phyloP scores from a whole-genome alignment of 2,113 vertebrate species.

The Alosa alosa region DNA sequence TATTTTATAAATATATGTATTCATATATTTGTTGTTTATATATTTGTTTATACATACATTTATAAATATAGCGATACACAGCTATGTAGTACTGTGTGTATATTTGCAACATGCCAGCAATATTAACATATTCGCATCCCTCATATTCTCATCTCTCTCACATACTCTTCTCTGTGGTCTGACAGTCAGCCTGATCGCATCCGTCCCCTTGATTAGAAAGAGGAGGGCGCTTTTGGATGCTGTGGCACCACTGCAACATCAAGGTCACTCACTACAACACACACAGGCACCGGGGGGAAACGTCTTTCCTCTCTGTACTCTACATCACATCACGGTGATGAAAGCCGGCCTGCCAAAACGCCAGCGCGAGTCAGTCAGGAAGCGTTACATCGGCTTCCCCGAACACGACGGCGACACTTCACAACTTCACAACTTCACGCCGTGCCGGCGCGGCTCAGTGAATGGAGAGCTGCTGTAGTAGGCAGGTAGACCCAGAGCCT shows the following conservation, averaged over 20 bases:
- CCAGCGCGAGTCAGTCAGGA: neutral
- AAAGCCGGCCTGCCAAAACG: neutral
- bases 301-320: neutral
- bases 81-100: too few relatives aligned
- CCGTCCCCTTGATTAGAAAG: neutral
- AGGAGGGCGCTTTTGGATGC: neutral
- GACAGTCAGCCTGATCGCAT: neutral
- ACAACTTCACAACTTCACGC: neutral
- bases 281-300: neutral
- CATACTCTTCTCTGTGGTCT: neutral
- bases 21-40: too few relatives aligned
- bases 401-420: neutral
- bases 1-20: too few relatives aligned
- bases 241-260: neutral
- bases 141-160: too few relatives aligned
- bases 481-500: neutral
- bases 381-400: neutral
- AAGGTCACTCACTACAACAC: neutral
- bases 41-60: too few relatives aligned
- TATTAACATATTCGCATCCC: too few relatives aligned
- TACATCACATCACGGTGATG: neutral
- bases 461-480: neutral
- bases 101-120: too few relatives aligned
- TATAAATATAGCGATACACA: too few relatives aligned
- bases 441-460: neutral